Conservation (phyloP, 2,797 vertebrate species). For the Synaphobranchus kaupii region DNA sequence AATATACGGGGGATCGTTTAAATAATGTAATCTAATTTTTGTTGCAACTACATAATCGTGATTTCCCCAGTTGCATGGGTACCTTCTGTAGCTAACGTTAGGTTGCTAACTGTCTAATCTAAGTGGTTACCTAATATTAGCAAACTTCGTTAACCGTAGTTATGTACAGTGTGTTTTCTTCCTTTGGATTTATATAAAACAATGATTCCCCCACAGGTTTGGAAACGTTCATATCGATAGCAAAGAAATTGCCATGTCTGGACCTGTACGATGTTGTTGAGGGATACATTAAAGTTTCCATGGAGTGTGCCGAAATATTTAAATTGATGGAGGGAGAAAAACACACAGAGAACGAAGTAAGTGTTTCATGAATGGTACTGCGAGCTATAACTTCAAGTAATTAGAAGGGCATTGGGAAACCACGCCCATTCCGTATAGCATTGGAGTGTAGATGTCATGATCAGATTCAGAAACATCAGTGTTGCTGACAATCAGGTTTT, state of each 20-base stretch:
- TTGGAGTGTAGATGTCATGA: background rate
- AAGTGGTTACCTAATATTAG: background rate
- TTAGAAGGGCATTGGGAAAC: background rate
- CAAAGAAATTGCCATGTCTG: conserved; percentile 77
- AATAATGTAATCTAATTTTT: too few species aligned
- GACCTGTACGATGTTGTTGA: conserved; percentile 88
- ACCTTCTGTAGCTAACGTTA: too few species aligned
- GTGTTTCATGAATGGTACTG: conserved; percentile 30
- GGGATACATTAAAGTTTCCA: conserved; percentile 90
- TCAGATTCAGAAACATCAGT: background rate
- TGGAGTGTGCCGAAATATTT: conserved; percentile 90
- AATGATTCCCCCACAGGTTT: conserved; percentile 66
- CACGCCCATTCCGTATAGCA: background rate
- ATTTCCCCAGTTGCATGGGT: too few species aligned
- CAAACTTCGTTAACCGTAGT: background rate
- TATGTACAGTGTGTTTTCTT: background rate
- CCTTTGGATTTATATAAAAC: background rate
- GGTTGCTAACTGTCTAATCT: background rate
- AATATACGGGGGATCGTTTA: background rate
- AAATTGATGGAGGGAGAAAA: conserved; percentile 83
- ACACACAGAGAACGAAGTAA: conserved; percentile 78
- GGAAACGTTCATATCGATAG: conserved; percentile 76
- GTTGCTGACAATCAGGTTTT: background rate
- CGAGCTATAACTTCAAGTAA: background rate
- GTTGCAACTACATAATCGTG: too few species aligned